Base-by-base conservation (phyloP, 2,797 vertebrate species). In the Hemibagrus guttatus region DNA sequence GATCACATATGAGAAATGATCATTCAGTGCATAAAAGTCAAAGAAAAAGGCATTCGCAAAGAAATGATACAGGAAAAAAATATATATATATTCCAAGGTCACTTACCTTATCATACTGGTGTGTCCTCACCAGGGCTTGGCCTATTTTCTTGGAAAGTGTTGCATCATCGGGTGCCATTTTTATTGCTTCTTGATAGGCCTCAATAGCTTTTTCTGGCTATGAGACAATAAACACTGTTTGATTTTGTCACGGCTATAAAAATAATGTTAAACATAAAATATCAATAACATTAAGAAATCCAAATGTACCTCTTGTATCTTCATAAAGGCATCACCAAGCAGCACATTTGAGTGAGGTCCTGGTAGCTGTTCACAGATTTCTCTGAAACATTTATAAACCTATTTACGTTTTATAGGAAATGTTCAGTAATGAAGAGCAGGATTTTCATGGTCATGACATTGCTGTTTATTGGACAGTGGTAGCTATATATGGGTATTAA, bases 201-300 rank as follows among this genome's bases (percentile, higher is more conserved):
- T 94, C 93, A 81, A 95, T 91, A 49, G 96, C 96, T 91, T 95
- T 95, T 69, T 96, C 95, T 1, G 95, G 95, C 95, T 96, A 85
- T 54, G 87, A 80, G 75, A 84, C 63, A 3, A 78, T 26, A 59
- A 78, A 64, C 8, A 2, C 2, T 6, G 11, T 52, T 42, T 31
- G 21, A 69, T 21, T 64, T 49, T 72, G 6, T 64, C 31, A 58
- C 82, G n/a, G 8, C 8, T 64, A 28, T 35, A 66, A 56, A 17
- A 78, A 13, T 0, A 14, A 83, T 23, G 13, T 74, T 31, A 39
- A 21, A 54, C 52, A 59, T 64, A 31, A 35, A 83, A 39, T 63
- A 8, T 8, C 9, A 49, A 46, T 0, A n/a, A 8, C 3, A 86
- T 39, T 8, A 9, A 83, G 56, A 49, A 61, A 19, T 0, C 49